Conservation (phyloP, 1,140 invertebrate genomes). For the Megathymus violae region DNA sequence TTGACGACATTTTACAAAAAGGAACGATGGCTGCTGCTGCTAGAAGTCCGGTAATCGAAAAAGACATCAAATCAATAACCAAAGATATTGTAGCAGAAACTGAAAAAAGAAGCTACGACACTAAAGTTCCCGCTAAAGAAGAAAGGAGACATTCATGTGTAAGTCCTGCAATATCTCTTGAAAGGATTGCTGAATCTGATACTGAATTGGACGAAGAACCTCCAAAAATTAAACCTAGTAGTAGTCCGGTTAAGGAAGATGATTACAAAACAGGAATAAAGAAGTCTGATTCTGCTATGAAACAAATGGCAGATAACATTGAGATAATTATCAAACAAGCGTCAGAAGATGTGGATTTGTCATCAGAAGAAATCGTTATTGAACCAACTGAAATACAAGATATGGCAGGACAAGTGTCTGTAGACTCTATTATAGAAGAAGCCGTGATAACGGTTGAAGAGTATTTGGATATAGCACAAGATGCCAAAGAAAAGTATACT, state of each 20-base stretch:
- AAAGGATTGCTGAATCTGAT: constrained; percentile 76
- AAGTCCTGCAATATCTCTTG: constrained; percentile 77
- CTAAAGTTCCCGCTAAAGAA: constrained; percentile 75
- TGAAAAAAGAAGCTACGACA: constrained; percentile 75
- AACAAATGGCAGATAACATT: constrained; percentile 80
- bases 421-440: constrained; percentile 77
- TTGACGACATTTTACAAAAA: constrained; percentile 75
- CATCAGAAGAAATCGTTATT: constrained; percentile 62
- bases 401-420: constrained; percentile 65
- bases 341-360: constrained; percentile 74
- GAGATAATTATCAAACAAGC: constrained; percentile 82
- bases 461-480: constrained; percentile 60
- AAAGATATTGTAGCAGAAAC: constrained; percentile 67
- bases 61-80: constrained; percentile 63
- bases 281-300: constrained; percentile 79
- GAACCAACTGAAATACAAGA: constrained; percentile 52
- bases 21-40: constrained; percentile 63
- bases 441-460: constrained; percentile 73
- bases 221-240: constrained; percentile 37
- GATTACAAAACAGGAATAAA: constrained; percentile 57
- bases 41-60: constrained; percentile 67
- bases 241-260: constrained; percentile 36
- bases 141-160: constrained; percentile 77
- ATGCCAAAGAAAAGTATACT: constrained; percentile 46
- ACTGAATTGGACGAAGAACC: constrained; percentile 71